Evolutionary conservation across 92 coral and sea anemone genomes (phyloP).

Genomic region (Muricea muricata): DNA sequence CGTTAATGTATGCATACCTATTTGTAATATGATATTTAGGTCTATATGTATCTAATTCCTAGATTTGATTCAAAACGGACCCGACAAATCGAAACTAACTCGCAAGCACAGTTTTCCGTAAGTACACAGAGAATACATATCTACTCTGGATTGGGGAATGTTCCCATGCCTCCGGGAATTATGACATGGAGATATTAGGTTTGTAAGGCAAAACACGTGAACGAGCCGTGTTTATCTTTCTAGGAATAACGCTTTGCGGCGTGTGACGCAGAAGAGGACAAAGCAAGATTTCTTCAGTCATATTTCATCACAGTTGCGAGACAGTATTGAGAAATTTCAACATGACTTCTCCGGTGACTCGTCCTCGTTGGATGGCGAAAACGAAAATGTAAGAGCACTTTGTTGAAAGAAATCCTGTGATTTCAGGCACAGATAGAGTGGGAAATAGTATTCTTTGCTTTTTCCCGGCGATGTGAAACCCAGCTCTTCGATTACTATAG

Average conservation of each 20-base stretch:
- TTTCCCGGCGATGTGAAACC: too few species aligned
- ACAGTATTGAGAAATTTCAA: constrained; percentile 78
- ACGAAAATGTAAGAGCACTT: background rate
- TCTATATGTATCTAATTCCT: too few species aligned
- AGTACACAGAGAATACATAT: constrained; percentile 6
- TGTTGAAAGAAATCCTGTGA: constrained; percentile 31
- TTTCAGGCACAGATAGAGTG: background rate
- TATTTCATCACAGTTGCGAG: constrained; percentile 76
- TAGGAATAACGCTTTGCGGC: constrained; percentile 58
- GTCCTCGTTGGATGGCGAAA: constrained; percentile 31
- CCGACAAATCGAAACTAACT: constrained; percentile 61
- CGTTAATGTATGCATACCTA: too few species aligned
- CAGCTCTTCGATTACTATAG: too few species aligned
- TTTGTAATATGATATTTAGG: too few species aligned
- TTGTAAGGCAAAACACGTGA: too few species aligned
- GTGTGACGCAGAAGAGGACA: constrained; percentile 68
- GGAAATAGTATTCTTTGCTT: too few species aligned
- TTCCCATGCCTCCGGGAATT: too few species aligned
- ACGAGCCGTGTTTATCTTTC: too few species aligned
- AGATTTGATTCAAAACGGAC: constrained; percentile 48
- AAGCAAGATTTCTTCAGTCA: constrained; percentile 75
- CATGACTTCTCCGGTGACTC: constrained; percentile 44
- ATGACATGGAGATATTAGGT: too few species aligned
- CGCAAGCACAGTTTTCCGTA: constrained; percentile 75
- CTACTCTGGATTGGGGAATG: too few species aligned